phyloP scores from a whole-genome alignment of 2,113 vertebrate genomes.

The Capricornis sumatraensis region DNA sequence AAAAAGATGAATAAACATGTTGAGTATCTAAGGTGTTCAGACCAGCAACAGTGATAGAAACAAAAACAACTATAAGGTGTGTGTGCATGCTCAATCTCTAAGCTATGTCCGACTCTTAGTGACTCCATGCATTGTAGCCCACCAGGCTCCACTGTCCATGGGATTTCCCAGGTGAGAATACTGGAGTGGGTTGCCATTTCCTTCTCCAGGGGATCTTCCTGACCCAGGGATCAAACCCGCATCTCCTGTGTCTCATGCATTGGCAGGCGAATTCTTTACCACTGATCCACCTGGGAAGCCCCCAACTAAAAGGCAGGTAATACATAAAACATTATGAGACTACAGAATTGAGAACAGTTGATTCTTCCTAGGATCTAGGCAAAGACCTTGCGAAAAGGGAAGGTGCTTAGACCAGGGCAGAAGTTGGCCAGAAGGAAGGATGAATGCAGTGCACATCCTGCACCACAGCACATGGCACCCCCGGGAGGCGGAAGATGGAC shows the following conservation, averaged over 20 bases:
- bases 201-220: neutral
- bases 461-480: neutral
- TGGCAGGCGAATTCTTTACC: neutral
- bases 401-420: neutral
- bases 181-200: neutral
- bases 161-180: neutral
- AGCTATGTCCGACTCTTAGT: neutral
- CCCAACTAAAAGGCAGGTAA: neutral
- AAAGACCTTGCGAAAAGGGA: neutral
- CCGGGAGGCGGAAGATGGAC: accelerated
- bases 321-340: neutral
- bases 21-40: neutral
- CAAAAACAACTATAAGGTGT: neutral
- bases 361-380: neutral
- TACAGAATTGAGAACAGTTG: neutral
- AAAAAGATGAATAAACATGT: neutral
- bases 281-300: neutral
- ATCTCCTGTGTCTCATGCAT: neutral
- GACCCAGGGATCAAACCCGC: neutral
- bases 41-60: neutral
- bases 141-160: neutral
- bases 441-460: neutral
- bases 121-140: neutral
- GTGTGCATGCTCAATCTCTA: neutral
- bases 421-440: neutral